phyloP scores from a whole-genome alignment of 2,113 vertebrate genomes.

The Piprites chloris region DNA sequence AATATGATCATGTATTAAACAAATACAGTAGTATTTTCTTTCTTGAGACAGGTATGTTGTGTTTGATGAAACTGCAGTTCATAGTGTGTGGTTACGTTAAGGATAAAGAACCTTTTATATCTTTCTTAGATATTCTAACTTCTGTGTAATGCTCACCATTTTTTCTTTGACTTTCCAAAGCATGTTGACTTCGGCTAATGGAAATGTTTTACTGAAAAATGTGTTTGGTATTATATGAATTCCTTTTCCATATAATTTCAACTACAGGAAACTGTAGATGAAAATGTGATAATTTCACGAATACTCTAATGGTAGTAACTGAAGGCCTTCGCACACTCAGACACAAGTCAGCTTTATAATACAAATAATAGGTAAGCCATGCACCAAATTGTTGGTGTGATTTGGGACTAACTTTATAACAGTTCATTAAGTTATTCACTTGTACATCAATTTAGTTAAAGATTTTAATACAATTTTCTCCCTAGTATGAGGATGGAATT shows the following conservation, averaged over 20 bases:
- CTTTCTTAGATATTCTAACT: not conserved
- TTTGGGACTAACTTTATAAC: not conserved
- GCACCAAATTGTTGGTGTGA: not conserved
- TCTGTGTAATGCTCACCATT: not conserved
- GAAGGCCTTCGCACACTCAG: not conserved
- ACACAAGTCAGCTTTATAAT: not conserved
- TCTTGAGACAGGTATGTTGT: not conserved
- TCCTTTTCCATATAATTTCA: not conserved
- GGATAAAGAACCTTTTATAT: not conserved
- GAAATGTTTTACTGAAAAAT: not conserved
- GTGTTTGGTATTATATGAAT: not conserved
- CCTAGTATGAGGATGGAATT: not conserved
- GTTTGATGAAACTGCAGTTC: not conserved
- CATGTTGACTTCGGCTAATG: not conserved
- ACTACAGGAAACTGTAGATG: not conserved
- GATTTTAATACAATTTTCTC: not conserved
- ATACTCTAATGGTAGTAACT: not conserved
- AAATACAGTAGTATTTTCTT: not conserved
- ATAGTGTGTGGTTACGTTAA: not conserved
- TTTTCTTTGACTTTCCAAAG: not conserved
- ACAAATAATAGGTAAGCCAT: not conserved
- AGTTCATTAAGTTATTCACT: not conserved
- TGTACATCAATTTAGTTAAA: not conserved
- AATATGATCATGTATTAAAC: not conserved
- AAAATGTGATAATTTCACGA: not conserved